These are phyloP conservation scores for Neodiprion virginianus DNA, from an alignment of 1,140 invertebrate genomes.

Conservation along the genomic window DNA sequence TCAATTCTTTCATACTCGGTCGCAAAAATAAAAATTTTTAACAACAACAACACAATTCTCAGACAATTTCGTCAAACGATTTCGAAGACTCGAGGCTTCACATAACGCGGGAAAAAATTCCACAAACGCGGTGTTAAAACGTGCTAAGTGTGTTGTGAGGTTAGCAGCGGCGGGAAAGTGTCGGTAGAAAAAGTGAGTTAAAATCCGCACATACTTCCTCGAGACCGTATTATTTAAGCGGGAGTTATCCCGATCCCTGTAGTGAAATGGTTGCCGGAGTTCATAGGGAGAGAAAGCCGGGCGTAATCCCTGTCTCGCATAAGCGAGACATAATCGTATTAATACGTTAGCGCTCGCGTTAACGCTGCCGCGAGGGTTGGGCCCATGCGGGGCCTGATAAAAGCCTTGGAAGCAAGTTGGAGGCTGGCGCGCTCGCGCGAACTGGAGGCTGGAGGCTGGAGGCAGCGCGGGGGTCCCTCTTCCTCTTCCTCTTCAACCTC, in stretches of 20 bases:
- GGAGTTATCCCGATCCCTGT: background rate
- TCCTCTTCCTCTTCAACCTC: background rate
- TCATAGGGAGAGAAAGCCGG: background rate
- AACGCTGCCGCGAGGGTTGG: background rate
- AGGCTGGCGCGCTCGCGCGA: background rate
- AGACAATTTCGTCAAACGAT: too few species aligned
- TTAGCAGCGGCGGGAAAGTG: too few species aligned
- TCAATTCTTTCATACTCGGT: too few species aligned
- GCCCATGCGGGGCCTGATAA: background rate
- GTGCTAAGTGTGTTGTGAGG: too few species aligned
- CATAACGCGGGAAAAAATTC: too few species aligned
- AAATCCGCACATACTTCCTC: background rate
- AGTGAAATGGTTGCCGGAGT: background rate
- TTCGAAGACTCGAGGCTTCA: too few species aligned
- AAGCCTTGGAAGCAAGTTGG: background rate
- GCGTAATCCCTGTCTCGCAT: too few species aligned
- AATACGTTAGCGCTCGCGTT: constrained; percentile 1
- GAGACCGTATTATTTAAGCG: too few species aligned
- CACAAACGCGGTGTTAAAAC: too few species aligned
- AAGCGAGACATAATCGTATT: background rate
- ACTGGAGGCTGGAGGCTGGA: background rate
- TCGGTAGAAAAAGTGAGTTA: background rate
- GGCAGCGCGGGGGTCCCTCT: too few species aligned
- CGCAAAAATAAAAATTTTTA: too few species aligned
- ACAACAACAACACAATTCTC: too few species aligned